Conservation (phyloP, 2,113 vertebrate genomes). For the Promerops cafer region DNA sequence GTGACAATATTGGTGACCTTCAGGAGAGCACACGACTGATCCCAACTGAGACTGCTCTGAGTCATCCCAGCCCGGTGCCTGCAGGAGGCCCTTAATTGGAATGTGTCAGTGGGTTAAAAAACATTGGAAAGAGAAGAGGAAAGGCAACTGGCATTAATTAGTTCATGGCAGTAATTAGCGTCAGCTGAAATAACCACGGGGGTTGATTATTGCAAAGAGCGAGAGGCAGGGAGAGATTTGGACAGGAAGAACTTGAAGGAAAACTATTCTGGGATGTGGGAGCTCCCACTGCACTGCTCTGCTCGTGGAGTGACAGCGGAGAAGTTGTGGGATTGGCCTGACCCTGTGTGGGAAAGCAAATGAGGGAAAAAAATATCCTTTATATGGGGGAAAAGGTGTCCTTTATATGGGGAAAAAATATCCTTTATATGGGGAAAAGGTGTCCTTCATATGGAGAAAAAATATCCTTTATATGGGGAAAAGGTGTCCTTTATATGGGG, state of each 20-base stretch:
- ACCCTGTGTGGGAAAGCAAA: accelerated
- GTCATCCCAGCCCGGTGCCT: background rate
- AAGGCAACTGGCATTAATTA: slow-evolving; percentile 19
- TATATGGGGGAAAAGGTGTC: background rate
- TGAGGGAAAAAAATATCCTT: accelerated
- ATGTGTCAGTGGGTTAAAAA: background rate
- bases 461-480: too few species aligned
- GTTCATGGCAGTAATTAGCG: slow-evolving; percentile 26
- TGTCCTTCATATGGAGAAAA: background rate
- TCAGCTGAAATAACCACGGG: slow-evolving; percentile 18
- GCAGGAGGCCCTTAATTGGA: slow-evolving; percentile 22
- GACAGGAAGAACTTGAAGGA: background rate
- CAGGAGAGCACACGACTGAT: background rate
- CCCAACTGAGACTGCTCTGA: background rate
- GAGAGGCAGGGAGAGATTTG: background rate
- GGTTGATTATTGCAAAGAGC: background rate
- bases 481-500: too few species aligned
- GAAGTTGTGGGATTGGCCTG: background rate
- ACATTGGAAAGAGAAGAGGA: background rate
- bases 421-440: background rate
- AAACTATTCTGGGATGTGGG: background rate
- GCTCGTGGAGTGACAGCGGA: accelerated
- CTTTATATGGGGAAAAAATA: background rate
- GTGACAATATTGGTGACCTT: background rate
- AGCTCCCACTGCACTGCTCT: background rate